phyloP scores from a whole-genome alignment of 2,888 invertebrate genomes.

The Oxystoma pomonae region DNA sequence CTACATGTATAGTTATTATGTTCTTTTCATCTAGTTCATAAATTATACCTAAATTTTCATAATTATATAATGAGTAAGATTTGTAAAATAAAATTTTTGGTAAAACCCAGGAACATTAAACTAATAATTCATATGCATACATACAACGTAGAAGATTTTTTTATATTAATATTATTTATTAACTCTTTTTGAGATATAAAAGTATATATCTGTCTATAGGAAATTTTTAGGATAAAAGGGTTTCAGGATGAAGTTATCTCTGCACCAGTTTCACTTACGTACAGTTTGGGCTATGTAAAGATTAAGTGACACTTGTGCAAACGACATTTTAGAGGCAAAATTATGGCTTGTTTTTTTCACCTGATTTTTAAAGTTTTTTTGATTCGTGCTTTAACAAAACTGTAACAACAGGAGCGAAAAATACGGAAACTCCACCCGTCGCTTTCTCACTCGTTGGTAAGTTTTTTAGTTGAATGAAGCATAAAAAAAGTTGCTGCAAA shows the following conservation, averaged over 20 bases:
- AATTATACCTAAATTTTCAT: conserved; percentile 17
- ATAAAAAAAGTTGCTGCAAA: too few relatives aligned
- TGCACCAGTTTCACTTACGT: background rate
- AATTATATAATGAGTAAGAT: conserved; percentile 10
- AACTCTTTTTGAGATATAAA: conserved; percentile 11
- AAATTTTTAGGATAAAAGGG: background rate
- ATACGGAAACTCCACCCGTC: too few relatives aligned
- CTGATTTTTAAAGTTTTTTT: background rate
- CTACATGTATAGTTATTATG: conserved; percentile 38
- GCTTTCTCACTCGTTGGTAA: too few relatives aligned
- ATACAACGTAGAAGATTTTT: conserved; percentile 27
- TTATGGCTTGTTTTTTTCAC: background rate
- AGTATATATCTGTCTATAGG: background rate
- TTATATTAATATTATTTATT: conserved; percentile 27
- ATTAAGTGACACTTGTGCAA: background rate
- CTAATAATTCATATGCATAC: conserved; percentile 32
- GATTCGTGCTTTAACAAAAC: too few relatives aligned
- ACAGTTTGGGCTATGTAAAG: background rate
- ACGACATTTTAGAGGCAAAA: background rate
- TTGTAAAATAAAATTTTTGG: conserved; percentile 34
- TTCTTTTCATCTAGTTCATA: conserved; percentile 25
- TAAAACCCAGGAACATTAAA: too few relatives aligned
- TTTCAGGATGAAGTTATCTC: background rate
- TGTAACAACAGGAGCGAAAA: too few relatives aligned
- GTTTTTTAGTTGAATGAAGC: too few relatives aligned